A percentile compares a stretch with the other conserved stretches of the same genome.
Evolutionary conservation across 53 echinoderm and acorn worm species (phyloP).

Genomic region (Astropecten irregularis): DNA sequence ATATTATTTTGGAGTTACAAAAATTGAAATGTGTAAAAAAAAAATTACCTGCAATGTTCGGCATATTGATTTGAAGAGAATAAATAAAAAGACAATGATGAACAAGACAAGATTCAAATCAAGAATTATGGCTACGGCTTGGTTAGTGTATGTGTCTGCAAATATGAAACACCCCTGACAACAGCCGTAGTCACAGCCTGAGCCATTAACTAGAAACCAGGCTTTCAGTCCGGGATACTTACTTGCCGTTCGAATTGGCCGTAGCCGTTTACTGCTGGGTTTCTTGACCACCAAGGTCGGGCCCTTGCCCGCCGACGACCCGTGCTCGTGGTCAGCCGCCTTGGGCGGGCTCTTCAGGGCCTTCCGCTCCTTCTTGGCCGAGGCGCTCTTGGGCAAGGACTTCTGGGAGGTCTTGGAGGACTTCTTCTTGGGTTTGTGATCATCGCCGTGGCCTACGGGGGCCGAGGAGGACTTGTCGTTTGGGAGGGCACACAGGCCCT

Average conservation of each 20-base stretch:
- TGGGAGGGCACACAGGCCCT: slow-evolving; percentile 87
- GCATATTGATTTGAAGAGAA: too few relatives aligned
- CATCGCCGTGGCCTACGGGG: slow-evolving; percentile 49
- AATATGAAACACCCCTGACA: too few relatives aligned
- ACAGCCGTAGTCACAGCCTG: too few relatives aligned
- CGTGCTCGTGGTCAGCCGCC: background rate
- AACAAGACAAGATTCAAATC: too few relatives aligned
- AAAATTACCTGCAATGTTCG: too few relatives aligned
- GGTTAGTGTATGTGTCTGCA: too few relatives aligned
- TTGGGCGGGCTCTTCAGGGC: background rate
- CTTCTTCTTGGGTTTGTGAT: slow-evolving; percentile 63
- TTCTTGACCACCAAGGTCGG: slow-evolving; percentile 29
- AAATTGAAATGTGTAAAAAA: too few relatives aligned
- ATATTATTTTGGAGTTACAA: too few relatives aligned
- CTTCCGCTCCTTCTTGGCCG: slow-evolving; percentile 29
- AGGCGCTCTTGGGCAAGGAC: slow-evolving; percentile 4
- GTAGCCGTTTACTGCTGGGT: slow-evolving; percentile 60
- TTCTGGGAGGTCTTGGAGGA: slow-evolving; percentile 47
- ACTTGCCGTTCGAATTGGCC: slow-evolving; percentile 89
- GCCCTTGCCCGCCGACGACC: slow-evolving; percentile 1
- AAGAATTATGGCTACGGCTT: background rate
- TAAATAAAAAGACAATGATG: too few relatives aligned
- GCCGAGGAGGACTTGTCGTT: slow-evolving; percentile 44
- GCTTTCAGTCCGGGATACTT: slow-evolving; percentile 50
- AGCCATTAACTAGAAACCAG: too few relatives aligned